These are phyloP conservation scores for Pristis pectinata DNA, from an alignment of 2,797 vertebrate species.

Conservation along the genomic window DNA sequence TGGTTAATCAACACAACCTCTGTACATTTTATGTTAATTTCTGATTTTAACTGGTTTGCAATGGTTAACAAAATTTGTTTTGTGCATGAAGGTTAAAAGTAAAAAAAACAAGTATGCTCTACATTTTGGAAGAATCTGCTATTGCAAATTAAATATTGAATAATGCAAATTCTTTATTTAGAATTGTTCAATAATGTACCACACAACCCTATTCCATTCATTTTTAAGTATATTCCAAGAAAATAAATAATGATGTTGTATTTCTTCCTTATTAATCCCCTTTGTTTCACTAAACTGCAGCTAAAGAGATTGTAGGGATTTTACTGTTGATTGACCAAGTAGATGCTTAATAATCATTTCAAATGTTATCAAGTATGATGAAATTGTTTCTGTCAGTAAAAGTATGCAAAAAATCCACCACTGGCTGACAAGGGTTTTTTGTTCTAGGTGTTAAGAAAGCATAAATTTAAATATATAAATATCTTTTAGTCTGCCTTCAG, in stretches of 20 bases:
- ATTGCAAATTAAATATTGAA: background rate
- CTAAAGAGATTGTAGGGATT: background rate
- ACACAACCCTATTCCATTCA: background rate
- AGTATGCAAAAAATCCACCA: background rate
- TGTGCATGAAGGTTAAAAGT: background rate
- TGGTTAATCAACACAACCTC: background rate
- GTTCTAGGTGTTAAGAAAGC: too few species aligned
- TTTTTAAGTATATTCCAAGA: slow-evolving; percentile 15
- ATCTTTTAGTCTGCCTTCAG: background rate
- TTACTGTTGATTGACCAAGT: background rate
- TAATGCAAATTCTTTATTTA: background rate
- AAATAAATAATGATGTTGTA: background rate
- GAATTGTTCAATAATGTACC: background rate
- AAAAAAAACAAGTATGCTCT: background rate
- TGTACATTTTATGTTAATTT: background rate
- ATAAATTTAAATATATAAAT: background rate
- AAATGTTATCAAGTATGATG: background rate
- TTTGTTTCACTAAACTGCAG: background rate
- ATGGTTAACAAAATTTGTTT: background rate
- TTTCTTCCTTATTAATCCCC: background rate
- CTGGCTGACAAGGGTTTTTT: background rate
- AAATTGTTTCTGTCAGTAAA: background rate
- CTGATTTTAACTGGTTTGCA: background rate
- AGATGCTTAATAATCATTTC: slow-evolving; percentile 5
- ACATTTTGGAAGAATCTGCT: background rate